These are phyloP conservation scores for Notiomystis cincta DNA, from an alignment of 2,113 vertebrate genomes.

Conservation along the genomic window DNA sequence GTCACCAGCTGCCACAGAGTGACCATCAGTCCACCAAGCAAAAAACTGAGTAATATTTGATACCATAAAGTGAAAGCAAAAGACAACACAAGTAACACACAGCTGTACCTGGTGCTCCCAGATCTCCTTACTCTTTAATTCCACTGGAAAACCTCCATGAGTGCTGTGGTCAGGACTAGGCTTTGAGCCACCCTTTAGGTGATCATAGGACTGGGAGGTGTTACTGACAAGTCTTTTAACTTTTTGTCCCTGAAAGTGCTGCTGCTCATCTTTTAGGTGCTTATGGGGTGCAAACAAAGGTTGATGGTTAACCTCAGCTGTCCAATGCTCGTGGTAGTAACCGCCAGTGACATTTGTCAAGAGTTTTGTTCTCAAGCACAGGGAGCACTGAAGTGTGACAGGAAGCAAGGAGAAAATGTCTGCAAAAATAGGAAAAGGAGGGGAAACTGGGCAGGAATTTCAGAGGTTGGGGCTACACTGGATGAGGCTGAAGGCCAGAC, in stretches of 20 bases:
- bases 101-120: neutral
- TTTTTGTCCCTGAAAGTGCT: neutral
- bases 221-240: neutral
- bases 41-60: neutral
- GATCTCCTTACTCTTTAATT: neutral
- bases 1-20: accelerated
- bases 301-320: slow-evolving; percentile 21
- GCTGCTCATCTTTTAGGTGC: neutral
- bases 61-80: neutral
- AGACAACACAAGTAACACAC: neutral
- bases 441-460: neutral
- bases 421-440: slow-evolving; percentile 40
- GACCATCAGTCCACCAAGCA: neutral
- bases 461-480: neutral
- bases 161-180: neutral
- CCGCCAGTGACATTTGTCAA: neutral
- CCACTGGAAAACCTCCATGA: neutral
- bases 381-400: neutral
- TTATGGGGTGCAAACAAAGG: neutral
- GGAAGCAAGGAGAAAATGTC: neutral
- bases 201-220: neutral
- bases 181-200: neutral
- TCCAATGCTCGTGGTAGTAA: neutral
- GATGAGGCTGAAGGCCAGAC: neutral
- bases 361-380: neutral